phyloP scores from a whole-genome alignment of 2,797 vertebrate genomes.

The Lophotriccus pileatus region DNA sequence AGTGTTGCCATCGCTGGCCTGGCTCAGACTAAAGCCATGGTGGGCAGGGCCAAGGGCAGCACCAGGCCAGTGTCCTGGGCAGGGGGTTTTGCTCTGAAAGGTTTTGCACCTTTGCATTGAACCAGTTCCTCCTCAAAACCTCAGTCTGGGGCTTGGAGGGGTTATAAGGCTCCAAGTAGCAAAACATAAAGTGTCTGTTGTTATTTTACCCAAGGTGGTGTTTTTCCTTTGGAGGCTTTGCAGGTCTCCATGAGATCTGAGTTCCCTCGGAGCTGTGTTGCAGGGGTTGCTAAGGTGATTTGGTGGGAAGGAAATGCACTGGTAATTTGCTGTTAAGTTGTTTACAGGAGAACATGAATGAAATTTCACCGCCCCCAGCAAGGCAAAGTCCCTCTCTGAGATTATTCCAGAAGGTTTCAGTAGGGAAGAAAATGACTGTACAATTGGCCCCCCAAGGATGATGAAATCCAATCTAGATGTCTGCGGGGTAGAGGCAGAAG shows the following conservation, averaged over 20 bases:
- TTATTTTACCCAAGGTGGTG: neutral
- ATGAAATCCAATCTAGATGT: neutral
- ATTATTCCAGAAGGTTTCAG: conserved; percentile 5
- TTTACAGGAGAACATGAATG: conserved; percentile 67
- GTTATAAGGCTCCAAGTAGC: neutral
- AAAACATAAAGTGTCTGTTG: neutral
- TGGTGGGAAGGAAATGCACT: conserved; percentile 40
- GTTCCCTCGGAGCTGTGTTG: conserved; percentile 37
- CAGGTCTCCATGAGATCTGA: neutral
- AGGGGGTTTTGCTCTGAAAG: neutral
- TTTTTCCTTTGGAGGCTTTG: neutral
- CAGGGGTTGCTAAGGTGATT: conserved; percentile 73
- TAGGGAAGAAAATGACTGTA: neutral
- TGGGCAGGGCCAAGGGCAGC: neutral
- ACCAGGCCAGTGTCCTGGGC: too few species aligned
- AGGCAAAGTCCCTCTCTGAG: neutral
- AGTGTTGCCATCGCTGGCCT: neutral
- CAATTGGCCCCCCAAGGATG: accelerated
- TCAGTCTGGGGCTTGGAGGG: neutral
- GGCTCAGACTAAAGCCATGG: accelerated
- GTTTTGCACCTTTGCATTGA: neutral
- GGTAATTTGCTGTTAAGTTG: conserved; percentile 62
- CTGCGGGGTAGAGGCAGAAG: neutral
- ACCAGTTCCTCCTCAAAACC: neutral
- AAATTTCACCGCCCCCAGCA: conserved; percentile 11